Base-by-base conservation (phyloP, 23 tunicate genomes). In the Phallusia fumigata region DNA sequence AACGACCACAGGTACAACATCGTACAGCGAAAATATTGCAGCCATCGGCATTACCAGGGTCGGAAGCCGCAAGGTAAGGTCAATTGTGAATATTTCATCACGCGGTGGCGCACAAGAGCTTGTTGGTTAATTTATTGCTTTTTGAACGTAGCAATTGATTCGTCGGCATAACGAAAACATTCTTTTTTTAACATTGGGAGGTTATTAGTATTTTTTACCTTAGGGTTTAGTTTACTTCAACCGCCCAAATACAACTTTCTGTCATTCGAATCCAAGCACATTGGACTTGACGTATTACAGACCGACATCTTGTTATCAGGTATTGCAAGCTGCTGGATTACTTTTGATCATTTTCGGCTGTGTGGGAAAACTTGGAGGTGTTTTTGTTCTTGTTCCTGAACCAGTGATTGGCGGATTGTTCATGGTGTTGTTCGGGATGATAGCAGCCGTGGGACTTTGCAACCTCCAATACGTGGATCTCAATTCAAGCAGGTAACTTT, bases 381-480 rank as follows among this genome's bases (percentile, higher is more conserved):
- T 91, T 73, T 81, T 95, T 73, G 99, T 95, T 16, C 79, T 86
- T 15, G 84, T 95, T 28, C 99, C 99, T 11, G 90, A 91, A 52
- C 96, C 99, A 32, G 96, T 95, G 19, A 77, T 90, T 16, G 99
- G 99, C 31, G 99, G 99, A 44, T 22, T 95, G 49, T 91, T 90
- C 40, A 69, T 85, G 26, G 93, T 91, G 0, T 81, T 87, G 87
- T 95, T 95, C 51, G 99, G 96, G 30, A 87, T 95, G 96, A 84
- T 95, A 33, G 51, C 90, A 18, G 87, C 96, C 0, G 93, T 95
- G 52, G 99, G 99, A 16, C 64, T 95, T 10, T 69, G 89, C 15
- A 95, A 91, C 65, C 53, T 95, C 26, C 95, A 91, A 51, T 86
- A 80, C 76, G 92, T 86, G 19, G 96, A 95, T 77, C 31, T 95